A percentile compares a stretch with the other conserved stretches of the same genome.
Conservation (phyloP, 2,797 vertebrate genomes). For the Perodicticus potto region DNA sequence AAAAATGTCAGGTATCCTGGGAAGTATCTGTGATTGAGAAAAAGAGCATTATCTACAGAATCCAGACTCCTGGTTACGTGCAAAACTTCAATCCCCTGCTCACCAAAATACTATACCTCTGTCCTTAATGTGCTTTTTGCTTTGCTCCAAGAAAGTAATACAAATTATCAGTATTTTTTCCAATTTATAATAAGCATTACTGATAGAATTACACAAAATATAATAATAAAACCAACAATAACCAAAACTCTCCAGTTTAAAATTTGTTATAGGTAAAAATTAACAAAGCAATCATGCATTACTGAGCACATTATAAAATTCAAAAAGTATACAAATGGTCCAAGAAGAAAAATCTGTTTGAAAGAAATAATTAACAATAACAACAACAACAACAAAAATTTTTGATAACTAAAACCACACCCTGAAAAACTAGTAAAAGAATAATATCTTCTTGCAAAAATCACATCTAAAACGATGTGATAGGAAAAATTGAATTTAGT, state of each 20-base stretch:
- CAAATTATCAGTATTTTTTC: not conserved
- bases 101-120: not conserved
- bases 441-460: slow-evolving; percentile 32
- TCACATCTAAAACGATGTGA: not conserved
- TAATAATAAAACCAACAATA: slow-evolving; percentile 8
- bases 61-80: not conserved
- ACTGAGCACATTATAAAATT: not conserved
- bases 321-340: not conserved
- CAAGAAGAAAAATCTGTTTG: not conserved
- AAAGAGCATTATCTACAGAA: not conserved
- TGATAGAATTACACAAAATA: slow-evolving; percentile 13
- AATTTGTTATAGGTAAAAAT: slow-evolving; percentile 17
- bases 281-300: not conserved
- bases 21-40: not conserved
- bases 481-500: not conserved
- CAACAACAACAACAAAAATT: not conserved
- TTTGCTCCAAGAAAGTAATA: slow-evolving; percentile 28
- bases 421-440: slow-evolving; percentile 28
- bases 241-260: not conserved
- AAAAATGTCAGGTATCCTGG: not conserved
- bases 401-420: not conserved
- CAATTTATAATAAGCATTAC: not conserved
- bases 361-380: slow-evolving; percentile 16
- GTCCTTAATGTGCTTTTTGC: not conserved
- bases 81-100: not conserved